Evolutionary conservation across 2,113 vertebrate species (phyloP), one percentile per base, ranked within the genome.

Genomic region (Ivindomyrus marchei): DNA sequence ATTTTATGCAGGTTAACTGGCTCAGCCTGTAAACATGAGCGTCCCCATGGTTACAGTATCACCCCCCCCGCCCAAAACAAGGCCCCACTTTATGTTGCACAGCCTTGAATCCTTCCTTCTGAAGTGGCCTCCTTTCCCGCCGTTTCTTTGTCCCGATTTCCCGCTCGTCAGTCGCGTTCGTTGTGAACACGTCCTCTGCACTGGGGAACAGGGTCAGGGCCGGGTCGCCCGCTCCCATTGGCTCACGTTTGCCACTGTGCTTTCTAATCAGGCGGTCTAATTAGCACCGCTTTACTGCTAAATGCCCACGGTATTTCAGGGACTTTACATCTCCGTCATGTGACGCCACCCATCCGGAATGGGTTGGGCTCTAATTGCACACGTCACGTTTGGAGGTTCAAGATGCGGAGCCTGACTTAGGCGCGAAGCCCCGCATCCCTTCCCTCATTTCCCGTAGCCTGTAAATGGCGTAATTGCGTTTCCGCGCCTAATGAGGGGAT

Each of bases 71-170:
- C n/a, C 46, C 66, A 49, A 58, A 17, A 49, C n/a, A 45, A n/a
- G 31, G 11, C 24, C 47, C 58, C 74, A 56, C 42, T 56, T 50
- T 90, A 93, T 91, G 91, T 89, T 92, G 91, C 93, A 92, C 93
- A 91, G 90, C 91, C 93, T 91, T 46, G 39, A n/a, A 85, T 85
- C 45, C 92, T 85, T 91, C 91, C 91, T 89, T 89, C 70, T 90
- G 89, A 90, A 91, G 89, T 89, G 88, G n/a, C 77, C 56, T 47
- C 4, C 56, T 91, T 83, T 17, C 27, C 88, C 77, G 45, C 66
- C 80, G 66, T 90, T 27, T n/a, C 52, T 87, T 88, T 36, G 49
- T 88, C 47, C 36, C 10, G 39, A 62, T 50, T 42, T 74, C 45
- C 80, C 5, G n/a, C 74, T 36, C 39, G 52, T 89, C 89, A 27